Evolutionary conservation across 2,888 invertebrate genomes (phyloP).

Genomic region (Balanococcus diminutus): DNA sequence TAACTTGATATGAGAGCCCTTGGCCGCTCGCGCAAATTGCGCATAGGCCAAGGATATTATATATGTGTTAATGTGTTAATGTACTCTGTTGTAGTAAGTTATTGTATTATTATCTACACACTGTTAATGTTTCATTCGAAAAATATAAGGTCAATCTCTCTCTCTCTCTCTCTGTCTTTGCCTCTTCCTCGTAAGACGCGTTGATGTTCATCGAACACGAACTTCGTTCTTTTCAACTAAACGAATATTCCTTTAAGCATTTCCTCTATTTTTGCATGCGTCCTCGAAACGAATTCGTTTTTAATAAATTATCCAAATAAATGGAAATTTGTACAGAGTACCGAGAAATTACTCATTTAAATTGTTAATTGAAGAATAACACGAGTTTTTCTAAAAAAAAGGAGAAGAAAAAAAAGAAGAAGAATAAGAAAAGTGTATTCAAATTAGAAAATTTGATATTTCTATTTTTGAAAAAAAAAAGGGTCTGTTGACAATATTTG

Average conservation of each 20-base stretch:
- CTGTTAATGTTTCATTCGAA: no score
- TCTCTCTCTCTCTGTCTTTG: no score
- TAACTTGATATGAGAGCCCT: no score
- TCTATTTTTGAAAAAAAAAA: neutral
- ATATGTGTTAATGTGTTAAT: no score
- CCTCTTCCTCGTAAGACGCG: neutral
- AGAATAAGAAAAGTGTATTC: neutral
- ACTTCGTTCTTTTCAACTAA: neutral
- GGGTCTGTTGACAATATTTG: neutral
- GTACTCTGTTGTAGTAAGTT: no score
- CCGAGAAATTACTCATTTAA: neutral
- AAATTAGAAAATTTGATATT: neutral
- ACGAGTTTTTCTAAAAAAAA: neutral
- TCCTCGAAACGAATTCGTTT: neutral
- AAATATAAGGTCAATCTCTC: no score
- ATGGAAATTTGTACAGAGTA: neutral
- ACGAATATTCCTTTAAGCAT: neutral
- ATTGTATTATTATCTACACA: no score
- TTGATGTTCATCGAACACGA: neutral
- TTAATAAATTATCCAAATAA: neutral
- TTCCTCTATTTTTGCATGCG: neutral
- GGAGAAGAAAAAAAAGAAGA: neutral
- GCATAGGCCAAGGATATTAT: no score
- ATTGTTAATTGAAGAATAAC: neutral
- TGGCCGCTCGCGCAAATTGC: no score